Evolutionary conservation across 2,113 vertebrate species (phyloP).

Genomic region (Lanius ludovicianus): DNA sequence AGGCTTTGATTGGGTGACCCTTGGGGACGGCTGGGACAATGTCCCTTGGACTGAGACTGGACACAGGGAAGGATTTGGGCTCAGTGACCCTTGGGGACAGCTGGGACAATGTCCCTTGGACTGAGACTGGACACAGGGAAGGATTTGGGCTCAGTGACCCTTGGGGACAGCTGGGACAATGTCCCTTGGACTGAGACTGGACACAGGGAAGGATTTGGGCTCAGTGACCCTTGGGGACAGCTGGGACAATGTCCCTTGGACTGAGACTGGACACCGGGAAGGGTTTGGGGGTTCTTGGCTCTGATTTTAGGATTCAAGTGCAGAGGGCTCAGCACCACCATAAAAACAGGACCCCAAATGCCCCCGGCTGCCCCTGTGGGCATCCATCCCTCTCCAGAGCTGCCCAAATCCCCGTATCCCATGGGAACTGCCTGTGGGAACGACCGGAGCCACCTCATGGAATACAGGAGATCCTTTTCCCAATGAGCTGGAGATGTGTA

Average conservation of each 20-base stretch:
- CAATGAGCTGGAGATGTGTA: accelerated
- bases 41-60: background rate
- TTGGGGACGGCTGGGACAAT: background rate
- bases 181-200: background rate
- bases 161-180: no score
- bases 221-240: background rate
- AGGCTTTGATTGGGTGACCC: background rate
- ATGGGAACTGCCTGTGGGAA: background rate
- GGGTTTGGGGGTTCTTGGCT: background rate
- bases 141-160: no score
- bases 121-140: no score
- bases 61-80: background rate
- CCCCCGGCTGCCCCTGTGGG: accelerated
- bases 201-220: no score
- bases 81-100: no score
- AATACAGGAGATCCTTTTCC: accelerated
- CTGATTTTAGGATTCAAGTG: accelerated
- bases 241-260: background rate
- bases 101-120: no score
- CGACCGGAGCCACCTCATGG: accelerated
- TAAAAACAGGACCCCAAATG: background rate
- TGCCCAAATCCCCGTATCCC: background rate
- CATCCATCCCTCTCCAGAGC: background rate
- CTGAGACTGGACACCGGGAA: accelerated
- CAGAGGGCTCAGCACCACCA: background rate